Evolutionary conservation across 2,113 vertebrate species (phyloP), one percentile per base, ranked within the genome.

Genomic region (Pristiophorus japonicus): DNA sequence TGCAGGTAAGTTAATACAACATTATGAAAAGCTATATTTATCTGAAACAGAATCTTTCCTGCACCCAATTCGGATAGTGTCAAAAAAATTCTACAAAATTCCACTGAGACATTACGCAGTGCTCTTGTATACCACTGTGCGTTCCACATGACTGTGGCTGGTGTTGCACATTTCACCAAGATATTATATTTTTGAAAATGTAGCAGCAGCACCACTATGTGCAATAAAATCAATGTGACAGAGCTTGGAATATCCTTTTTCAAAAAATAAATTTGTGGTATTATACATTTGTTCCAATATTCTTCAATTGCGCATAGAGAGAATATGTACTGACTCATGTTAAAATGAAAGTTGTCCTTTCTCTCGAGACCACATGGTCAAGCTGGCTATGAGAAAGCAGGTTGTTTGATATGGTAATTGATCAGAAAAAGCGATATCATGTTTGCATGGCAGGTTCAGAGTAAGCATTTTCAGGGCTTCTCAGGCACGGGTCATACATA

Each of bases 1-100:
- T 3, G 3, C 18, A 51, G 92, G 85, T 88, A n/a, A 24, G 70
- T n/a, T 51, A 30, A 73, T 22, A 51, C 47, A 95, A 62, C 42
- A 95, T n/a, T 65, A 84, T n/a, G n/a, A n/a, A 91, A 90, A 90
- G 18, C 11, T 16, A 51, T 88, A 87, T 91, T n/a, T 91, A 85
- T 24, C 30, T 3, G 30, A 92, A 92, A 22, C 20, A 3, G 18
- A 92, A 63, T 38, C 34, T 47, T 24, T 95, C n/a, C 8, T 92
- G 11, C 38, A 96, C 0, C 0, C 63, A 70, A 14, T 96, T 38
- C 91, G 20, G 2, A 42, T 88, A 78, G 78, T 3, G 27, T 24
- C 42, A 12, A 0, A 45, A 34, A 67, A 88, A 27, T 87, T 7
- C 22, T 73, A 88, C 63, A 93, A 81, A 95, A 95, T 51, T 87